Percentiles rank a stretch among this genome's conserved stretches.
These are phyloP conservation scores for Scolopax rusticola DNA, from an alignment of 2,797 vertebrate species.

Conservation along the genomic window DNA sequence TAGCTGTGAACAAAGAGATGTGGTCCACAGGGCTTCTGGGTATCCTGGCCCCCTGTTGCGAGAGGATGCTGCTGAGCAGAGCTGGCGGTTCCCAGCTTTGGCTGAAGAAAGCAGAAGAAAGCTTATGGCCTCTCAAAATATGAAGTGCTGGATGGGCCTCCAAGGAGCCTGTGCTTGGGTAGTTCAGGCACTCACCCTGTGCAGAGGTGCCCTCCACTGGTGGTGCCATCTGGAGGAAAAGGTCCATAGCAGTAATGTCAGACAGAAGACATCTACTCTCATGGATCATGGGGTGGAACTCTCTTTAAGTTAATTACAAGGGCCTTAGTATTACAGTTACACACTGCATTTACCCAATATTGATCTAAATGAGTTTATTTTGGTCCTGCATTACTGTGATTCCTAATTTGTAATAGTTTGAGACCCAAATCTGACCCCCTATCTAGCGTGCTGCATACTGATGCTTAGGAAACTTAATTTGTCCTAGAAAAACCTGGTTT, in stretches of 20 bases:
- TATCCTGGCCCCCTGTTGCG: neutral
- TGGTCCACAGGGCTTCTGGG: neutral
- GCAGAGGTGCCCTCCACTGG: accelerated
- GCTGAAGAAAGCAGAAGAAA: neutral
- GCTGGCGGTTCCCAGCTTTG: neutral
- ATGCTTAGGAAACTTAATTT: slow-evolving; percentile 4
- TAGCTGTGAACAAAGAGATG: neutral
- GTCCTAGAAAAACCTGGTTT: slow-evolving; percentile 11
- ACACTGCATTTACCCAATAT: neutral
- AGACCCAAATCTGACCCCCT: neutral
- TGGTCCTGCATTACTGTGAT: neutral
- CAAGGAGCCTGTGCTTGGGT: accelerated
- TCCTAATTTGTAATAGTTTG: neutral
- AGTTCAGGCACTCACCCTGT: accelerated
- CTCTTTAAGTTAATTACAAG: neutral
- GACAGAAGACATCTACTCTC: neutral
- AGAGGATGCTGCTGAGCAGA: neutral
- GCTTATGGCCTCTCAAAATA: neutral
- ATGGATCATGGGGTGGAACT: neutral
- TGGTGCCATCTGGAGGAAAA: neutral
- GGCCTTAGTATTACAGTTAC: neutral
- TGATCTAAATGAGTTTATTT: neutral
- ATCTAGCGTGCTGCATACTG: neutral
- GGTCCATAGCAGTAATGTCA: neutral
- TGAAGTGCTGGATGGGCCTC: neutral